Evolutionary conservation across 1,140 invertebrate species (phyloP), one percentile per base, ranked within the genome.

Genomic region (Hydropsyche tenuis): DNA sequence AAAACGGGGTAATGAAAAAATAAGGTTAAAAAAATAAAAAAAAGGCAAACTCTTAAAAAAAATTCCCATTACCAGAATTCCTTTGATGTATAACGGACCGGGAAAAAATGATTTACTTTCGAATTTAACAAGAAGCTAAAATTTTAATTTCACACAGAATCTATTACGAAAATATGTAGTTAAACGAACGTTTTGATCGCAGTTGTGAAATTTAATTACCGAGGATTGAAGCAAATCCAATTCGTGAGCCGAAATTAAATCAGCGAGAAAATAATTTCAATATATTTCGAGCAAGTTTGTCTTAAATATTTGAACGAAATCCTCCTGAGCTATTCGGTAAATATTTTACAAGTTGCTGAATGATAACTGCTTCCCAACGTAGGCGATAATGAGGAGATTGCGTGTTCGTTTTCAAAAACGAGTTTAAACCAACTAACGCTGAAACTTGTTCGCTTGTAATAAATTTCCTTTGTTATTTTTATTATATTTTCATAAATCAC

Each of bases 351-450:
- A 18, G 20, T 11, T 7, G 48, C 0, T 20, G 48, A 53, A 18
- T 53, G 48, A 18, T 53, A 18, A 18, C 20, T 16, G 7, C 16
- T 37, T 37, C 30, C 30, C 30, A 4, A 4, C 30, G 30, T 53
- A 53, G 48, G n/a, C 16, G 20, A 53, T 53, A 53, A 53, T 53
- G 48, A 53, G 48, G n/a, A 16, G 16, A 18, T 53, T 16, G 48
- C 48, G 48, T 53, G 48, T 53, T 37, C 48, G 48, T 7, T 18
- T 18, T 53, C 16, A 20, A 53, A 20, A 53, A 18, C 20, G 48
- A 53, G 20, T 53, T 53, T 11, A 53, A 53, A 53, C 48, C 20
- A 53, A 16, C n/a, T 18, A 20, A 53, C 16, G 48, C 16, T 20
- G 16, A 18, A 53, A 20, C 16, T 53, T 53, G 7, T 53, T 18